Conservation (phyloP, 2,113 vertebrate species). For the Anser cygnoides region DNA sequence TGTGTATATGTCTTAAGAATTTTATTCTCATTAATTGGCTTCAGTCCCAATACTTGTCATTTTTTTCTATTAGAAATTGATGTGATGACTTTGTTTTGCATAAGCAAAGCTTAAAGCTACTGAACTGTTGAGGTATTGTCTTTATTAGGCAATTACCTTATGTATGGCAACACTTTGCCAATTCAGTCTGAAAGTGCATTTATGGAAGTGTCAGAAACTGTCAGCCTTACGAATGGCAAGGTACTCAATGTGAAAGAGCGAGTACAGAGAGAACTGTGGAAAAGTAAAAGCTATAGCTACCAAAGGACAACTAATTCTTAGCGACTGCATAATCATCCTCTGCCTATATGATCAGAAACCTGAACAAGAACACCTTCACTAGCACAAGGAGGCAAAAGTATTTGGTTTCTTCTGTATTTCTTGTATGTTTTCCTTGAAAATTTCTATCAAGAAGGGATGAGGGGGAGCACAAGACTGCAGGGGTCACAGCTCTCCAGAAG, state of each 20-base stretch:
- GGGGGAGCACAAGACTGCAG: not conserved
- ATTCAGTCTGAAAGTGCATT: not conserved
- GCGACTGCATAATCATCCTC: not conserved
- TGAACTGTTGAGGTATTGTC: not conserved
- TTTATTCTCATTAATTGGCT: not conserved
- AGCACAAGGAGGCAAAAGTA: not conserved
- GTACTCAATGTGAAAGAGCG: not conserved
- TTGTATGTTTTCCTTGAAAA: not conserved
- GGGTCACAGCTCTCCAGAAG: not conserved
- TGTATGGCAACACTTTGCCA: not conserved
- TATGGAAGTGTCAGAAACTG: not conserved
- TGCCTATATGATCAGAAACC: not conserved
- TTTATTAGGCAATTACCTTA: not conserved
- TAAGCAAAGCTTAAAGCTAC: not conserved
- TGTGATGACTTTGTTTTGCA: not conserved
- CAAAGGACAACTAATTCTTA: not conserved
- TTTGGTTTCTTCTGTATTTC: not conserved
- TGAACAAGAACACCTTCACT: not conserved
- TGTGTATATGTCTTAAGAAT: not conserved
- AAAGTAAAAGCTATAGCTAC: not conserved
- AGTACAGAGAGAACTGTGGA: not conserved
- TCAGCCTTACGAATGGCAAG: not conserved
- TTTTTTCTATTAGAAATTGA: not conserved
- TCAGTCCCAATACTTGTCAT: not conserved
- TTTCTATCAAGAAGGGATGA: not conserved